phyloP scores from a whole-genome alignment of 2,888 invertebrate genomes.

The Catocala fraxini region DNA sequence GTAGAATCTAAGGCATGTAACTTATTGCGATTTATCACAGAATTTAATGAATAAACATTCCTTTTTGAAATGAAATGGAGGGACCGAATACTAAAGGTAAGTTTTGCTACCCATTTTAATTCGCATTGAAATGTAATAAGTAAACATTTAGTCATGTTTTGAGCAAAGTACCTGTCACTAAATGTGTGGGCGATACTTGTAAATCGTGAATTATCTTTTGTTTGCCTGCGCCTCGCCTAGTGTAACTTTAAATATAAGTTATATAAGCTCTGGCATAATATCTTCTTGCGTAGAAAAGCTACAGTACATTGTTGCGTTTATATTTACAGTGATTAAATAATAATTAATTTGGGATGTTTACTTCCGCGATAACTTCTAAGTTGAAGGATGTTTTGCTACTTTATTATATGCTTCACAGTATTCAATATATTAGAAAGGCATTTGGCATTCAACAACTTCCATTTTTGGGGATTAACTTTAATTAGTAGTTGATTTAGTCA shows the following conservation, averaged over 20 bases:
- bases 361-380: conserved; percentile 54
- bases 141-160: conserved; percentile 57
- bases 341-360: conserved; percentile 34
- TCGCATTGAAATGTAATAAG: conserved; percentile 5
- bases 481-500: background rate
- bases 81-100: conserved; percentile 71
- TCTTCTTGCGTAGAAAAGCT: background rate
- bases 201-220: conserved; percentile 75
- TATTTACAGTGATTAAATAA: background rate
- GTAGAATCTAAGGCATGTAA: conserved; percentile 48
- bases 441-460: conserved; percentile 32
- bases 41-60: conserved; percentile 51
- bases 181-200: conserved; percentile 82
- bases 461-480: conserved; percentile 16
- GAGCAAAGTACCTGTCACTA: conserved; percentile 63
- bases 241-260: conserved; percentile 34
- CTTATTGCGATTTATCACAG: conserved; percentile 49
- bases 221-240: conserved; percentile 60
- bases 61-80: conserved; percentile 81
- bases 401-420: conserved; percentile 18
- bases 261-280: conserved; percentile 1
- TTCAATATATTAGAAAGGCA: conserved; percentile 34
- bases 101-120: conserved; percentile 25
- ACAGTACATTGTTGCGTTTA: background rate
- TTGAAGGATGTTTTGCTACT: conserved; percentile 46